Evolutionary conservation across 1,140 invertebrate genomes (phyloP).

Genomic region (Brachionus manjavacas): DNA sequence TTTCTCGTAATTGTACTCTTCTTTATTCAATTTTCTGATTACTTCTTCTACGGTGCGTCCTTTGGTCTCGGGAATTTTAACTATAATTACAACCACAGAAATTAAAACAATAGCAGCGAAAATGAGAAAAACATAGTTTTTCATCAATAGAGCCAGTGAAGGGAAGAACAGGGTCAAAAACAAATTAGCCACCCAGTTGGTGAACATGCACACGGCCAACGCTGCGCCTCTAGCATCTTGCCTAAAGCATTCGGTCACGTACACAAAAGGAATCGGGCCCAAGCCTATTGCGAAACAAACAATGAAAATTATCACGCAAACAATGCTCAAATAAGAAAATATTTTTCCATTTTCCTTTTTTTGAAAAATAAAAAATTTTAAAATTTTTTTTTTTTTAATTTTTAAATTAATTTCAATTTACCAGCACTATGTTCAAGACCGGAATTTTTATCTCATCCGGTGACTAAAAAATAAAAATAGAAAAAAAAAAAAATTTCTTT

Average conservation of each 20-base stretch:
- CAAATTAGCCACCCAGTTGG: slow-evolving; percentile 46
- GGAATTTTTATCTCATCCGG: background rate
- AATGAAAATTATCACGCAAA: slow-evolving; percentile 73
- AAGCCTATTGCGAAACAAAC: slow-evolving; percentile 82
- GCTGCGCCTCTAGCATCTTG: slow-evolving; percentile 92
- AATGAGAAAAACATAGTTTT: slow-evolving; percentile 63
- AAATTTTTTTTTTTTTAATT: background rate
- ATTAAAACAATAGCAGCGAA: slow-evolving; percentile 55
- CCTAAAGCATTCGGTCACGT: slow-evolving; percentile 87
- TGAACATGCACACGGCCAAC: slow-evolving; percentile 70
- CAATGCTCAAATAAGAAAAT: slow-evolving; percentile 80
- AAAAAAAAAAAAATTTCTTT: background rate
- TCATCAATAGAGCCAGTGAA: slow-evolving; percentile 60
- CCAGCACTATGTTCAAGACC: background rate
- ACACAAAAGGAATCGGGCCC: slow-evolving; percentile 84
- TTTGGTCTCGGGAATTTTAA: slow-evolving; percentile 86
- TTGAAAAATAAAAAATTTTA: slow-evolving; percentile 4
- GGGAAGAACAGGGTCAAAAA: slow-evolving; percentile 45
- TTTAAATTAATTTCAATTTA: background rate
- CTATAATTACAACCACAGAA: slow-evolving; percentile 45
- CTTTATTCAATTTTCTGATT: slow-evolving; percentile 46
- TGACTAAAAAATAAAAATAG: background rate
- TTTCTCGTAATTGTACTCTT: background rate
- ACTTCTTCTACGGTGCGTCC: slow-evolving; percentile 98
- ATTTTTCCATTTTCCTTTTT: slow-evolving; percentile 58